Conservation (phyloP, 2,113 vertebrate species). For the Tenrec ecaudatus region DNA sequence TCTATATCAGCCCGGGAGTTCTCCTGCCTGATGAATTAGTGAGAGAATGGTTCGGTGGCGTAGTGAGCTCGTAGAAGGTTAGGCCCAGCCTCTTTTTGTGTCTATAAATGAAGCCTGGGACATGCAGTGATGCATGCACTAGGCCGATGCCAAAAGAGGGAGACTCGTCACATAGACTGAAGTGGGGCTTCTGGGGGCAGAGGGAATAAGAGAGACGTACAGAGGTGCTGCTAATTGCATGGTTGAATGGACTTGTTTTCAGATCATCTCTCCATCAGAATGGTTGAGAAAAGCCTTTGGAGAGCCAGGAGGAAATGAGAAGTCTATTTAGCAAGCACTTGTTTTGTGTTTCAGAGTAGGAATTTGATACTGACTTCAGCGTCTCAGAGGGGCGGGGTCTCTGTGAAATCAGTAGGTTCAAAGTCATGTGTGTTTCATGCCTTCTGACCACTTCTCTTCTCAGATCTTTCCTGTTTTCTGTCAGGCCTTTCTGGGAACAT, state of each 20-base stretch:
- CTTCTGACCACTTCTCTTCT: background rate
- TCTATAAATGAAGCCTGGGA: background rate
- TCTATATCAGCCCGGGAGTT: background rate
- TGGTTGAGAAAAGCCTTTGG: background rate
- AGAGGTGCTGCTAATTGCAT: slow-evolving; percentile 3
- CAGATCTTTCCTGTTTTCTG: background rate
- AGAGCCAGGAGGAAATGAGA: background rate
- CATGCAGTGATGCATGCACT: background rate
- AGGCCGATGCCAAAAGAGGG: background rate
- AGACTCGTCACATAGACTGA: background rate
- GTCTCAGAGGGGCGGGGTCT: background rate
- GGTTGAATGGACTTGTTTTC: background rate
- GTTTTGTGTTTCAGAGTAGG: background rate
- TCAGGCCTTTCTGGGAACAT: background rate
- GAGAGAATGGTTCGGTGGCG: too few relatives aligned
- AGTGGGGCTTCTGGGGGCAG: background rate
- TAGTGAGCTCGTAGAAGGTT: background rate
- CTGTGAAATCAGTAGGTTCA: background rate
- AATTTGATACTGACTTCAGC: background rate
- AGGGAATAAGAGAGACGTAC: background rate
- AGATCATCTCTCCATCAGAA: background rate
- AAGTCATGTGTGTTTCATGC: background rate
- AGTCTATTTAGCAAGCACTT: background rate
- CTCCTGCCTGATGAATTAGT: background rate
- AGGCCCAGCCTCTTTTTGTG: background rate